Evolutionary conservation across 2,888 invertebrate genomes (phyloP).

Genomic region (Drosophila glabriapex): DNA sequence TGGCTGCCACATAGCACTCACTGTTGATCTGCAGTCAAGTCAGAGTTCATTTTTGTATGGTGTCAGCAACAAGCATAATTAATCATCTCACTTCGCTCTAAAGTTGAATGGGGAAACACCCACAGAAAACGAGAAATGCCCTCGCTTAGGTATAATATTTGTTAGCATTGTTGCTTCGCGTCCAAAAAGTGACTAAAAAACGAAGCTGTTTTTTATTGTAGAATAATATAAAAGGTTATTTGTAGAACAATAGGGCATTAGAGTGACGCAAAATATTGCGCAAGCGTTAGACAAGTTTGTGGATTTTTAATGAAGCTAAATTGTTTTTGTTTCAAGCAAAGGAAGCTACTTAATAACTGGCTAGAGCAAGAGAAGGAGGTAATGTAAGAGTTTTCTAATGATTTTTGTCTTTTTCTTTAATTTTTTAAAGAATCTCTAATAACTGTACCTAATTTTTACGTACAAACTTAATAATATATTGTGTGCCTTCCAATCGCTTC

Average conservation of each 20-base stretch:
- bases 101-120: constrained; percentile 20
- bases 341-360: no score
- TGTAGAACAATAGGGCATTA: not conserved
- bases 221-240: not conserved
- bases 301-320: not conserved
- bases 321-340: not conserved
- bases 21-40: constrained; percentile 5
- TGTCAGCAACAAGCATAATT: constrained; percentile 44
- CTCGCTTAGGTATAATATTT: constrained; percentile 1
- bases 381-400: not conserved
- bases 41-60: constrained; percentile 34
- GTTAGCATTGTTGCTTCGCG: not conserved
- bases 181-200: not conserved
- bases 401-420: not conserved
- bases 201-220: not conserved
- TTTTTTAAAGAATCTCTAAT: not conserved
- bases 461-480: not conserved
- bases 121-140: constrained; percentile 17
- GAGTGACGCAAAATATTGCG: not conserved
- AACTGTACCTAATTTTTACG: no score
- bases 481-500: accelerated
- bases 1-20: constrained; percentile 19
- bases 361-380: not conserved
- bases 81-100: constrained; percentile 43
- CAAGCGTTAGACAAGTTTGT: not conserved